A percentile compares a stretch with the other conserved stretches of the same genome.
Evolutionary conservation across 2,797 vertebrate species (phyloP).

Genomic region (Buceros bicornis): DNA sequence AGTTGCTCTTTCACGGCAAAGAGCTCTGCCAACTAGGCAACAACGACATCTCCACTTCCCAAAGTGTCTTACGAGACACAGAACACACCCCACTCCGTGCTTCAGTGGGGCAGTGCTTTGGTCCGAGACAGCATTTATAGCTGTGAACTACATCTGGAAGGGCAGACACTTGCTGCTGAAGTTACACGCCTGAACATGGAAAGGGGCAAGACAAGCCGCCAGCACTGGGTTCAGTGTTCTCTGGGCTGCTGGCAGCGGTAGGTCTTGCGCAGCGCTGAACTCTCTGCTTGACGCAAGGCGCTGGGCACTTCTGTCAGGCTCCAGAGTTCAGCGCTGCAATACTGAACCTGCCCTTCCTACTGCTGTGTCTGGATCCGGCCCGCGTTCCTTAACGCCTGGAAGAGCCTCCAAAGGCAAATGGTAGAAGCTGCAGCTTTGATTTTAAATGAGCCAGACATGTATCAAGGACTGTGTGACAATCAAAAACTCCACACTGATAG

Average conservation of each 20-base stretch:
- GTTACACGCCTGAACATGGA: not conserved
- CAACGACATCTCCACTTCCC: not conserved
- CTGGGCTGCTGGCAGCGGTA: not conserved
- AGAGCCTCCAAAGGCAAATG: not conserved
- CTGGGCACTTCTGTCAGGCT: not conserved
- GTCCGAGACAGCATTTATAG: not conserved
- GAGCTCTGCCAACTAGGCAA: not conserved
- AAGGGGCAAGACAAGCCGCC: not conserved
- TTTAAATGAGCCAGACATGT: not conserved
- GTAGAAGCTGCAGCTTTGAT: not conserved
- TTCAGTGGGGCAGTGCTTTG: not conserved
- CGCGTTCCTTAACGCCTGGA: not conserved
- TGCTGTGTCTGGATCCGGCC: fast-evolving
- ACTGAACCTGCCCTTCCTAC: not conserved
- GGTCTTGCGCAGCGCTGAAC: not conserved
- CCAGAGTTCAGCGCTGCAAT: not conserved
- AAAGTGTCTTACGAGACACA: not conserved
- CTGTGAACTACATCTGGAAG: not conserved
- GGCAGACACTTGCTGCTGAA: not conserved
- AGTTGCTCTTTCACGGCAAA: not conserved
- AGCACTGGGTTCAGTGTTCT: fast-evolving
- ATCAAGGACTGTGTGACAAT: not conserved
- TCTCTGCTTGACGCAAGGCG: not conserved
- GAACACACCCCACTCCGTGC: not conserved
- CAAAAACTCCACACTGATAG: not conserved